Evolutionary conservation across 1,140 invertebrate species (phyloP).

Genomic region (Teleogryllus occipitalis): DNA sequence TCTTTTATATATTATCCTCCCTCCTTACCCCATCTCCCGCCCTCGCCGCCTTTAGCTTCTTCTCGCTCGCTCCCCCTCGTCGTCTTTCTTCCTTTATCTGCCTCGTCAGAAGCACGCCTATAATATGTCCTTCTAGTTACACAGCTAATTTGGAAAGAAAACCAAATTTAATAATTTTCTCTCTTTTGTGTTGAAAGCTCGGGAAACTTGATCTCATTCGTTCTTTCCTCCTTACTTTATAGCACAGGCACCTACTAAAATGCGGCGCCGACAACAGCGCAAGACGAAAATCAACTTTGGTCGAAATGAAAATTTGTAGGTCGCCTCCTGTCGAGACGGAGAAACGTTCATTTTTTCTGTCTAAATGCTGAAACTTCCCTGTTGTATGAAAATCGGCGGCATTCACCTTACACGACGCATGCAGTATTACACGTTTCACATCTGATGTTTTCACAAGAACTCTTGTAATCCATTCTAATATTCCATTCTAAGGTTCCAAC

Average conservation of each 20-base stretch:
- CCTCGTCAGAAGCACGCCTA: conserved; percentile 17
- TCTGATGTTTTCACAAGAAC: too few relatives aligned
- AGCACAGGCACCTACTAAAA: background rate
- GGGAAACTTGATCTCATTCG: conserved; percentile 16
- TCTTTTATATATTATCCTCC: conserved; percentile 7
- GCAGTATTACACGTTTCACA: too few relatives aligned
- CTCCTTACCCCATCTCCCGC: background rate
- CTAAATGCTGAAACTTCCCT: too few relatives aligned
- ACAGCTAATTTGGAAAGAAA: conserved; percentile 23
- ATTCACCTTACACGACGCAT: too few relatives aligned
- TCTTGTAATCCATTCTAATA: too few relatives aligned
- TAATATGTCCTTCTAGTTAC: conserved; percentile 22
- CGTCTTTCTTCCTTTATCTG: conserved; percentile 15
- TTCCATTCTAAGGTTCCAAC: too few relatives aligned
- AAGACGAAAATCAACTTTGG: background rate
- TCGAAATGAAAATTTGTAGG: background rate
- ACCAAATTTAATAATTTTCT: conserved; percentile 25
- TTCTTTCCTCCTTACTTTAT: conserved; percentile 1
- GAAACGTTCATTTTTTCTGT: too few relatives aligned
- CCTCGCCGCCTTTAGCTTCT: background rate
- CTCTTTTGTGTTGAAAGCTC: conserved; percentile 20
- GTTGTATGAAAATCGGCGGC: too few relatives aligned
- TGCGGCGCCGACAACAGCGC: background rate
- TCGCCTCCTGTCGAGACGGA: too few relatives aligned
- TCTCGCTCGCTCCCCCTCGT: conserved; percentile 7